Percentiles rank a stretch among this genome's conserved stretches.
Evolutionary conservation across 2,888 invertebrate species (phyloP).

Genomic region (Bellardia bayeri): DNA sequence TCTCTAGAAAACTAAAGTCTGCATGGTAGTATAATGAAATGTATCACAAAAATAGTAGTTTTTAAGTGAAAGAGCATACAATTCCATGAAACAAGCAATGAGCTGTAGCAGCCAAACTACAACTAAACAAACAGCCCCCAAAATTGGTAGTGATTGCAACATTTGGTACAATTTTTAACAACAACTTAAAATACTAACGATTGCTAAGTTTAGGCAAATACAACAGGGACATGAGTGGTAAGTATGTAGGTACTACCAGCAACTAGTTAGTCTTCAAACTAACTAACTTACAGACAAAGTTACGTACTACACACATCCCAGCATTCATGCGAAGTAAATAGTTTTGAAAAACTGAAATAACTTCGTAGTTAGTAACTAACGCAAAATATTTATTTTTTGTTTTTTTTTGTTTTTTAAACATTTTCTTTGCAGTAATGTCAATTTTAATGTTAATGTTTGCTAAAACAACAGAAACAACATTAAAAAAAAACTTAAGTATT

Average conservation of each 20-base stretch:
- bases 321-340: not conserved
- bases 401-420: not conserved
- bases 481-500: slow-evolving; percentile 33
- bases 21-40: not conserved
- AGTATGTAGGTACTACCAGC: slow-evolving; percentile 13
- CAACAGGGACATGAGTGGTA: slow-evolving; percentile 66
- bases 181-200: slow-evolving; percentile 70
- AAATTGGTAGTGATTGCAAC: slow-evolving; percentile 75
- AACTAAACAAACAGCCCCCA: slow-evolving; percentile 54
- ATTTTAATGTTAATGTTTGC: slow-evolving; percentile 62
- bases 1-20: not conserved
- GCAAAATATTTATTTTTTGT: slow-evolving; percentile 14
- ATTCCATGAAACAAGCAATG: not conserved
- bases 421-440: slow-evolving; percentile 57
- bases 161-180: slow-evolving; percentile 72
- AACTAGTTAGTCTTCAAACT: slow-evolving; percentile 48
- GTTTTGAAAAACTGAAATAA: slow-evolving; percentile 1
- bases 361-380: slow-evolving; percentile 37
- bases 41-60: not conserved
- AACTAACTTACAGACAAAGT: not conserved
- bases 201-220: slow-evolving; percentile 70
- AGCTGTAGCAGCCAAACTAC: not conserved
- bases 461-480: not conserved
- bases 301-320: not conserved
- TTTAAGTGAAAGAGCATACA: not conserved